Conservation (phyloP, 2,888 invertebrate genomes). For the Entomobrya proxima region DNA sequence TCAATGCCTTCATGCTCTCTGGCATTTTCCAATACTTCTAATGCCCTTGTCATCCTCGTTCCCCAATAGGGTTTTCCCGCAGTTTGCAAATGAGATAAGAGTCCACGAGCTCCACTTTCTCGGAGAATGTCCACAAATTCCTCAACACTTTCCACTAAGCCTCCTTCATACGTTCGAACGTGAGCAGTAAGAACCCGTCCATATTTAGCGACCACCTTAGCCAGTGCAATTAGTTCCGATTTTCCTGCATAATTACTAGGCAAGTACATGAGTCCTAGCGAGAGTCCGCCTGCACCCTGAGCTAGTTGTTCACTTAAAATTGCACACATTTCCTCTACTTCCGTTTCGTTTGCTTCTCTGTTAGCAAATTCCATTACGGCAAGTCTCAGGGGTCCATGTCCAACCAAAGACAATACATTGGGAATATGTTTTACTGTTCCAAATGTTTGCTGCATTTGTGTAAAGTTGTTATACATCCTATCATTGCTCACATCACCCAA, state of each 20-base stretch:
- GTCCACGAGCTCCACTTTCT: conserved; percentile 68
- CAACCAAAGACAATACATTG: conserved; percentile 71
- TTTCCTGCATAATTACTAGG: conserved; percentile 71
- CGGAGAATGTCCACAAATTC: conserved; percentile 71
- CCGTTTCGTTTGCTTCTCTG: conserved; percentile 68
- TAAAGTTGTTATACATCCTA: conserved; percentile 67
- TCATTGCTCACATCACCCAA: conserved; percentile 60
- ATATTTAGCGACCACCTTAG: conserved; percentile 66
- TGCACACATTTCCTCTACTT: conserved; percentile 68
- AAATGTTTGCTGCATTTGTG: conserved; percentile 42
- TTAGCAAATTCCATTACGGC: conserved; percentile 73
- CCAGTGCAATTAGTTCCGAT: conserved; percentile 68
- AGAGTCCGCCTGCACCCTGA: conserved; percentile 71
- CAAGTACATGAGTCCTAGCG: conserved; percentile 72
- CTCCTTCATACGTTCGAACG: conserved; percentile 73
- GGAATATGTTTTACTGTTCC: conserved; percentile 45
- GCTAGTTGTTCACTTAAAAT: conserved; percentile 65
- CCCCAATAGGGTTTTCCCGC: conserved; percentile 74
- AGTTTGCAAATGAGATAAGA: conserved; percentile 73
- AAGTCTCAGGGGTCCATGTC: conserved; percentile 74
- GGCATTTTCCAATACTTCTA: conserved; percentile 69
- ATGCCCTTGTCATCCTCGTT: conserved; percentile 66
- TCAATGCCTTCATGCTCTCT: conserved; percentile 68
- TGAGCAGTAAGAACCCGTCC: conserved; percentile 69
- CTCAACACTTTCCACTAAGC: conserved; percentile 67